These are phyloP conservation scores for Brenthis hecate DNA, from an alignment of 2,888 invertebrate genomes.

Conservation along the genomic window DNA sequence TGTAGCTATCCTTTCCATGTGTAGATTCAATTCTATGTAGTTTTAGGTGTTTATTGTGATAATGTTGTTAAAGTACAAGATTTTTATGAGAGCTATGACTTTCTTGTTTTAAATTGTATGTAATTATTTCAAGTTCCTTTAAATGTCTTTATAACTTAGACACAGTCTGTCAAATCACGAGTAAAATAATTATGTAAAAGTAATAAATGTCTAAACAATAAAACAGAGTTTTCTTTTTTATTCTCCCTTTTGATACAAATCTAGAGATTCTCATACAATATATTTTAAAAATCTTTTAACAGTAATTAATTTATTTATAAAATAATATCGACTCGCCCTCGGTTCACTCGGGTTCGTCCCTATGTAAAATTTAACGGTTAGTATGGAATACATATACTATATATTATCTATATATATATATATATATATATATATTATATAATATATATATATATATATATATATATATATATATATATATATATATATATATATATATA, in stretches of 20 bases:
- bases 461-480: too few species aligned
- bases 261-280: neutral
- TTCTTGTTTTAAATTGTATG: slow-evolving; percentile 25
- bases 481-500: too few species aligned
- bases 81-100: slow-evolving; percentile 41
- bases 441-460: too few species aligned
- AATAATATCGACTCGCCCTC: too few species aligned
- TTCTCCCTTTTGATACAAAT: neutral
- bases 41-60: slow-evolving; percentile 43
- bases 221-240: slow-evolving; percentile 12
- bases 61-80: slow-evolving; percentile 40
- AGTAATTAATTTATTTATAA: too few species aligned
- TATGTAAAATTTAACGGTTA: too few species aligned
- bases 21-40: slow-evolving; percentile 34
- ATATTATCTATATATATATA: too few species aligned
- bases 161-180: slow-evolving; percentile 29
- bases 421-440: too few species aligned
- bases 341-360: too few species aligned
- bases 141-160: slow-evolving; percentile 21
- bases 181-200: slow-evolving; percentile 30
- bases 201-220: slow-evolving; percentile 38
- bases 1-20: slow-evolving; percentile 22
- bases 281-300: neutral
- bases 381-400: too few species aligned
- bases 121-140: slow-evolving; percentile 43